Conservation (phyloP, 2,113 vertebrate genomes). For the Parotia lawesii region DNA sequence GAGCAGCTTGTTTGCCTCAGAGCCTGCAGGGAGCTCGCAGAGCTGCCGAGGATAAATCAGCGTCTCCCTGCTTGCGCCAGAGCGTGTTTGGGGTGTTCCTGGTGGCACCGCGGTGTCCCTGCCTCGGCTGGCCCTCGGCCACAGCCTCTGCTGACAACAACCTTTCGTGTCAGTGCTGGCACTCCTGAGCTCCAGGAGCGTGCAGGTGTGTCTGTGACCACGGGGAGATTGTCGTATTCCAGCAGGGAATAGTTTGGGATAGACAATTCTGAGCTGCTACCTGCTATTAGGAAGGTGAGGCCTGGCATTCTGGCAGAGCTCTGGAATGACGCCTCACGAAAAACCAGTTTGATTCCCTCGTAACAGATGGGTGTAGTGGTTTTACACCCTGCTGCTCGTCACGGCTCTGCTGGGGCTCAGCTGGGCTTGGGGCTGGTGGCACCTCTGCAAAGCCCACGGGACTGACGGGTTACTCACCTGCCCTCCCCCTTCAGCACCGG, state of each 20-base stretch:
- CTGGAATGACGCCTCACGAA: background rate
- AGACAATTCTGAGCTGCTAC: background rate
- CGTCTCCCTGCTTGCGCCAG: background rate
- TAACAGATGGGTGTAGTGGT: constrained; percentile 44
- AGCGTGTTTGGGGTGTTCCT: background rate
- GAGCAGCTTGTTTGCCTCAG: background rate
- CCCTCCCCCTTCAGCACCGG: background rate
- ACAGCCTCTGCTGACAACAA: background rate
- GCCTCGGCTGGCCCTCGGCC: background rate
- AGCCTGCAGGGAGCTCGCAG: background rate
- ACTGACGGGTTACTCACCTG: background rate
- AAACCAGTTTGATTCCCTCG: constrained; percentile 60
- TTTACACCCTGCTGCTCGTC: constrained; percentile 41
- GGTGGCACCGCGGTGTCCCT: background rate
- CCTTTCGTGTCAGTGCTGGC: rapidly evolving
- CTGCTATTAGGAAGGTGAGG: constrained; percentile 17
- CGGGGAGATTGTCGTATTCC: background rate
- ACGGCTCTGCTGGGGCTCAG: background rate
- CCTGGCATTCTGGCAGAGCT: background rate
- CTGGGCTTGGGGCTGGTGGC: background rate
- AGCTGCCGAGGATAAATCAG: background rate
- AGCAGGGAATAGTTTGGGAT: background rate
- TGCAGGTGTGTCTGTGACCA: background rate
- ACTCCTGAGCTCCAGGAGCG: background rate
- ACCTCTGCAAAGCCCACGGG: background rate